Evolutionary conservation across 1,140 invertebrate genomes (phyloP), one percentile per base, ranked within the genome.

Genomic region (Branchinecta lynchi): DNA sequence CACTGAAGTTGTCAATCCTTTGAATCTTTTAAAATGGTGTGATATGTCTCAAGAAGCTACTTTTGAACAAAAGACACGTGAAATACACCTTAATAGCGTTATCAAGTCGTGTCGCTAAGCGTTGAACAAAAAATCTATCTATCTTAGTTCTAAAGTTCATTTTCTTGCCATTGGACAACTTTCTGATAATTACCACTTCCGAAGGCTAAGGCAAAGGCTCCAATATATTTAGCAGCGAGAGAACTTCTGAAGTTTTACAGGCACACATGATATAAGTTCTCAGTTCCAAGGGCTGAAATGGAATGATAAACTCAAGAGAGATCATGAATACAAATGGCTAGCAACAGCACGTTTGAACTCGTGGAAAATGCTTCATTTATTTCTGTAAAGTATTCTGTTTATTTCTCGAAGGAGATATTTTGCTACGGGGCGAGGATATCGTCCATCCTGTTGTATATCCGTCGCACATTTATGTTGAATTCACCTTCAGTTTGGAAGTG

Each of bases 181-280:
- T 32, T 32, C 32, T 1, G 32, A 5, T 32, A 32, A 32, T 32
- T 5, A 32, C 32, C 1, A 32, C 32, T 32, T 32, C 1, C 32
- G 5, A 32, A 32, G 32, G 32, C n/a, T n/a, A n/a, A n/a, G 32
- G 32, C 32, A 32, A 32, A 32, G 32, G 32, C 51, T 60, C 51
- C 51, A 60, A 60, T 60, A 15, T 60, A 3, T 20, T 60, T 60
- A 60, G 51, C 51, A 60, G 17, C 51, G 51, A 60, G 51, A 60
- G 12, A 60, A 20, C 51, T 15, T 15, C 51, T 60, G 32, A 60
- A 60, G 51, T 60, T 60, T 60, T 3, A 6, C 12, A 12, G 51
- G 51, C 51, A 60, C 51, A 20, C 1, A 60, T 6, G 51, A 60
- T 6, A 60, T 60, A 2, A 15, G 51, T 20, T n/a, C 17, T 60